Conservation (phyloP, 1,140 invertebrate genomes). For the Megalonaias nervosa region DNA sequence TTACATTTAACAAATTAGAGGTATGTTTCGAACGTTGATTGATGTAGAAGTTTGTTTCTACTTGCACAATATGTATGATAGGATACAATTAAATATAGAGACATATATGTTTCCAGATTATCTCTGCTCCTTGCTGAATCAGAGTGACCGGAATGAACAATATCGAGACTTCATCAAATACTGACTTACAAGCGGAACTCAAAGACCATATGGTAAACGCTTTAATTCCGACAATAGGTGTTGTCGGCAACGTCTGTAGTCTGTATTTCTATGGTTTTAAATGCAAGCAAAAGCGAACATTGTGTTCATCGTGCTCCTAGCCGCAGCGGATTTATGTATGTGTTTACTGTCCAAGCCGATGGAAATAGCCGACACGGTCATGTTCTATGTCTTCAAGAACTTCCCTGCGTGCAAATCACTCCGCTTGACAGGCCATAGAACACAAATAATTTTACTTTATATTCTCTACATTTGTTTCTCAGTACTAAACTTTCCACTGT, state of each 20-base stretch:
- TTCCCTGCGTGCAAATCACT: slow-evolving; percentile 35
- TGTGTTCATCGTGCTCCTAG: slow-evolving; percentile 47
- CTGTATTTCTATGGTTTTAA: slow-evolving; percentile 37
- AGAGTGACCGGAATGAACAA: not conserved
- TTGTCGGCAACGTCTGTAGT: slow-evolving; percentile 37
- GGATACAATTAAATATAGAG: not conserved
- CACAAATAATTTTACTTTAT: no score
- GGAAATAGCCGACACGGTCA: slow-evolving; percentile 46
- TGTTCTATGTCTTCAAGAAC: slow-evolving; percentile 39
- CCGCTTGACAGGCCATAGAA: no score
- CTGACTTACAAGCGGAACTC: slow-evolving; percentile 1
- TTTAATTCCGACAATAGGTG: slow-evolving; percentile 35
- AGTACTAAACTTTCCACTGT: no score
- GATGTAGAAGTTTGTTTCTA: not conserved
- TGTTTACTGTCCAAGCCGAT: slow-evolving; percentile 46
- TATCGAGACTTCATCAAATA: not conserved
- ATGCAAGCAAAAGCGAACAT: slow-evolving; percentile 23
- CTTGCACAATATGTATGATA: not conserved
- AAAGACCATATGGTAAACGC: slow-evolving; percentile 34
- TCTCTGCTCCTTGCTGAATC: not conserved
- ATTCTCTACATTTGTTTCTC: no score
- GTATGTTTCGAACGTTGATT: no score
- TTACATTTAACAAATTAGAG: no score
- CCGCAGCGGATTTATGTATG: slow-evolving; percentile 44
- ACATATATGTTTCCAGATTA: not conserved